A percentile compares a stretch with the other conserved stretches of the same genome.
Evolutionary conservation across 1,140 invertebrate species (phyloP).

Genomic region (Aphelenchoides fujianensis): DNA sequence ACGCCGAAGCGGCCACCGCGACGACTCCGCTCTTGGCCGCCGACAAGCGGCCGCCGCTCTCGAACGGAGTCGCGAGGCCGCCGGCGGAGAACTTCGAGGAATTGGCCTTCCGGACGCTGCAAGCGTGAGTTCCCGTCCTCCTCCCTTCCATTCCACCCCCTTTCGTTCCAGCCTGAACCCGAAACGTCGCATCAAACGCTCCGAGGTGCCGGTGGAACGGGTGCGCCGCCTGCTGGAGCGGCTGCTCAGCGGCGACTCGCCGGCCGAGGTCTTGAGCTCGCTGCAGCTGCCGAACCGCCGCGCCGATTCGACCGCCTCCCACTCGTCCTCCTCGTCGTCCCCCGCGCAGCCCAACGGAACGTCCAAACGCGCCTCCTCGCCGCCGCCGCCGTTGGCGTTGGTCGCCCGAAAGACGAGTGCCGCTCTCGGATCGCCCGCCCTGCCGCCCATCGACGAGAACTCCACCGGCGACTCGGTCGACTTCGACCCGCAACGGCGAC

Average conservation of each 20-base stretch:
- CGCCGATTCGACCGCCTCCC: not conserved
- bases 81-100: conserved; percentile 9
- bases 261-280: not conserved
- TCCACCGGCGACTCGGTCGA: not conserved
- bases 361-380: not conserved
- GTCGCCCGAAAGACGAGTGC: not conserved
- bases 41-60: not conserved
- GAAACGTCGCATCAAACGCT: not conserved
- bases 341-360: not conserved
- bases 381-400: not conserved
- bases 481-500: not conserved
- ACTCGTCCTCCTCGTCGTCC: not conserved
- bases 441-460: not conserved
- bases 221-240: conserved; percentile 10
- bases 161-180: conserved; percentile 7
- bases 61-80: not conserved
- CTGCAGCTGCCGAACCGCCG: not conserved
- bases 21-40: not conserved
- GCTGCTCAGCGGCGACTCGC: not conserved
- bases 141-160: not conserved
- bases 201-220: conserved; percentile 9
- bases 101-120: conserved; percentile 11
- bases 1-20: not conserved
- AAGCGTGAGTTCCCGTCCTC: conserved; percentile 1
- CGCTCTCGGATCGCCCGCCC: not conserved